Evolutionary conservation across 2,888 invertebrate genomes (phyloP).

Genomic region (Athalia rosae): DNA sequence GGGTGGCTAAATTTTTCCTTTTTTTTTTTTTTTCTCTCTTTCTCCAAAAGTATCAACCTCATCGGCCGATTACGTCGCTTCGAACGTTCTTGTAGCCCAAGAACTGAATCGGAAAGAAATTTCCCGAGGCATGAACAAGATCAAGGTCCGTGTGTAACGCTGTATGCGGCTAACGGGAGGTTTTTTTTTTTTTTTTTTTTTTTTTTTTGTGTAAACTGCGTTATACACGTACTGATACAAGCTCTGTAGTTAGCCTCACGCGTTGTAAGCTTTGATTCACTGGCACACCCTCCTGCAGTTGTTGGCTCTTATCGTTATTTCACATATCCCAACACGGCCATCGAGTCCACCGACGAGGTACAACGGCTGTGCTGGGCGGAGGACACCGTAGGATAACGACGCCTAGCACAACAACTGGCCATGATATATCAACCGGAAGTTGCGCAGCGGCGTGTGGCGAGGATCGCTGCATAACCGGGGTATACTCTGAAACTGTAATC

Average conservation of each 20-base stretch:
- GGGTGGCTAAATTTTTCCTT: not conserved
- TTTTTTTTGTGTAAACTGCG: not conserved
- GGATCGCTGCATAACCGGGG: slow-evolving; percentile 23
- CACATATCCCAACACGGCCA: slow-evolving; percentile 43
- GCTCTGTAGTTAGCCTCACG: not conserved
- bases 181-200: too few relatives aligned
- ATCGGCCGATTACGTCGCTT: slow-evolving; percentile 3
- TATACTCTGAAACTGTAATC: slow-evolving; percentile 19
- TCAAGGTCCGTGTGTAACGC: not conserved
- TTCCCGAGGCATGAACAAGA: slow-evolving; percentile 2
- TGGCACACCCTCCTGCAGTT: slow-evolving; percentile 40
- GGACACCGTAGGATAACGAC: slow-evolving; percentile 38
- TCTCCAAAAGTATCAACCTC: not conserved
- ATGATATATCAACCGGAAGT: slow-evolving; percentile 42
- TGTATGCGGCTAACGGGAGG: not conserved
- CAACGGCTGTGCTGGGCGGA: slow-evolving; percentile 8
- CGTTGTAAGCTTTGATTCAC: slow-evolving; percentile 34
- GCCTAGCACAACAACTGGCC: slow-evolving; percentile 40
- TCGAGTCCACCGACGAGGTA: slow-evolving; percentile 29
- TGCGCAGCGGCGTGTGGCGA: slow-evolving; percentile 36
- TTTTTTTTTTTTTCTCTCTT: not conserved
- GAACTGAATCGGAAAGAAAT: slow-evolving; percentile 2
- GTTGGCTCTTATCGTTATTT: slow-evolving; percentile 44
- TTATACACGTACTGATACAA: not conserved
- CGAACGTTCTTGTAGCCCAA: not conserved